Percentiles rank a stretch among this genome's conserved stretches.
Conservation (phyloP, 1,140 invertebrate species). For the Cheumatopsyche charites region DNA sequence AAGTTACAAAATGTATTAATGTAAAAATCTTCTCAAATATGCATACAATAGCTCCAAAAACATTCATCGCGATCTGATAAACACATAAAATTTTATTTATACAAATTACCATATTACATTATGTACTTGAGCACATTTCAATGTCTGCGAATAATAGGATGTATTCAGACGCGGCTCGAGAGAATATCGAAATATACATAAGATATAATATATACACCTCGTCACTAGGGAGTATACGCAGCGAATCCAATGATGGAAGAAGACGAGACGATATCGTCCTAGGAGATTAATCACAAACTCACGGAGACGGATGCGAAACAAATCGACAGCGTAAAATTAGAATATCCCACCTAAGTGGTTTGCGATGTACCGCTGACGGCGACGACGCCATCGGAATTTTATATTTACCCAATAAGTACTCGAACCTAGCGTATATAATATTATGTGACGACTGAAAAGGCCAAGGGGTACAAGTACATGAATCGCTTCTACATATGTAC, state of each 20-base stretch:
- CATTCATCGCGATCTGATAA: too few species aligned
- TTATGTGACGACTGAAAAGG: background rate
- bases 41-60: too few species aligned
- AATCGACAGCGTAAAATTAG: slow-evolving; percentile 48
- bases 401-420: slow-evolving; percentile 24
- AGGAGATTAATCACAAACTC: slow-evolving; percentile 43
- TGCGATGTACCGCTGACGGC: slow-evolving; percentile 42
- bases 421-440: background rate
- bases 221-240: slow-evolving; percentile 3
- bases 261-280: slow-evolving; percentile 30
- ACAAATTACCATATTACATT: too few species aligned
- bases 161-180: background rate
- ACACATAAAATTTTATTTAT: too few species aligned
- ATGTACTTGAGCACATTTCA: too few species aligned
- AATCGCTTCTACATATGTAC: too few species aligned
- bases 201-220: background rate
- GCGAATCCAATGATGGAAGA: slow-evolving; percentile 28
- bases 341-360: slow-evolving; percentile 44
- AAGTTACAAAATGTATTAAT: too few species aligned
- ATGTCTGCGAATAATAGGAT: background rate
- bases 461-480: too few species aligned
- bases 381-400: slow-evolving; percentile 30
- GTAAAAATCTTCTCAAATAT: too few species aligned
- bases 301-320: slow-evolving; percentile 43
- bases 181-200: too few species aligned